Conservation (phyloP, 2,113 vertebrate species). For the Paedocypris sp. region DNA sequence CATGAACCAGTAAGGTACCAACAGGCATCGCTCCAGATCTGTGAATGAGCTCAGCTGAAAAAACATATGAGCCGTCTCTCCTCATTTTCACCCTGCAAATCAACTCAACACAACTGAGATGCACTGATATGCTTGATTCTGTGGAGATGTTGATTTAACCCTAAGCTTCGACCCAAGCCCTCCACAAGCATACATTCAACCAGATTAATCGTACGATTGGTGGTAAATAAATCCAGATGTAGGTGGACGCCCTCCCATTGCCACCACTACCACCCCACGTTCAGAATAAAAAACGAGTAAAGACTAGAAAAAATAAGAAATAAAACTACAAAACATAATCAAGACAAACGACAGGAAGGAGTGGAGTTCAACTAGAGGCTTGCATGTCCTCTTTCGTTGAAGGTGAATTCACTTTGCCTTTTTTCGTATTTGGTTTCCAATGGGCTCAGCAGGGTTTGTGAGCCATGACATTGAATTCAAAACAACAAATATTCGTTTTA, state of each 20-base stretch:
- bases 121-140: not conserved
- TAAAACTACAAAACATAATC: not conserved
- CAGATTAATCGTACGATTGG: not conserved
- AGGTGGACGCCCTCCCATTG: too few relatives aligned
- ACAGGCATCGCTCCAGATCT: slow-evolving; percentile 29
- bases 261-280: too few relatives aligned
- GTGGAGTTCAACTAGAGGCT: slow-evolving; percentile 12
- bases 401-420: slow-evolving; percentile 16
- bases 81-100: slow-evolving; percentile 5
- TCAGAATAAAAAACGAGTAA: not conserved
- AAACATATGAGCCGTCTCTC: slow-evolving; percentile 17
- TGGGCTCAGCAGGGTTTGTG: slow-evolving; percentile 12
- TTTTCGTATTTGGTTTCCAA: slow-evolving; percentile 8
- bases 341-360: slow-evolving; percentile 1
- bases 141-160: slow-evolving; percentile 14
- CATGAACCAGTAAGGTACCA: slow-evolving; percentile 32
- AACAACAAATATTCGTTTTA: slow-evolving; percentile 23
- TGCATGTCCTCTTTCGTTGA: slow-evolving; percentile 21
- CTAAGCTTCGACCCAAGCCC: not conserved
- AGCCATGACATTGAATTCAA: slow-evolving; percentile 29
- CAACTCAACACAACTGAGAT: slow-evolving; percentile 5
- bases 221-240: not conserved
- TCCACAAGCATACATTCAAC: not conserved
- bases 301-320: not conserved
- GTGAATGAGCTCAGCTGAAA: not conserved